Evolutionary conservation across 1,140 invertebrate species (phyloP).

Genomic region (Drosophila ananassae): DNA sequence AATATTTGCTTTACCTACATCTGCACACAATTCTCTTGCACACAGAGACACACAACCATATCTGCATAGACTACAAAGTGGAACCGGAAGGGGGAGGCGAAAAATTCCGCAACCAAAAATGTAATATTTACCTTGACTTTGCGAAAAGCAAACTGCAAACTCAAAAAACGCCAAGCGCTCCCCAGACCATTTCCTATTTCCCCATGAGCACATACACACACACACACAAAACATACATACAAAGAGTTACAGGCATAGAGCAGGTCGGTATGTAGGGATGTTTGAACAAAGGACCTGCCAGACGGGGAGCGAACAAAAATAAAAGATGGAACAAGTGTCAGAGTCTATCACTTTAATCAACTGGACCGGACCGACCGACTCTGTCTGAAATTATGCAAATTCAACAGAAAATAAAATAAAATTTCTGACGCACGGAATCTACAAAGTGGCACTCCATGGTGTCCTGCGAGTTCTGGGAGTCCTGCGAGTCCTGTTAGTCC

Average conservation of each 20-base stretch:
- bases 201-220: constrained; percentile 4
- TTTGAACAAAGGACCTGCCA: constrained; percentile 68
- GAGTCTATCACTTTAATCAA: constrained; percentile 80
- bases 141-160: constrained; percentile 70
- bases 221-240: not conserved
- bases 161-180: constrained; percentile 44
- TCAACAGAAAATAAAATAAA: constrained; percentile 76
- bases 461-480: constrained; percentile 13
- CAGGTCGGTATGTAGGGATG: constrained; percentile 6
- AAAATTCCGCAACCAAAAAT: constrained; percentile 77
- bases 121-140: constrained; percentile 82
- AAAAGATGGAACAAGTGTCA: constrained; percentile 18
- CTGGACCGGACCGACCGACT: constrained; percentile 39
- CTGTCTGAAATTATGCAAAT: constrained; percentile 71
- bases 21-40: constrained; percentile 32
- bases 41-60: constrained; percentile 8
- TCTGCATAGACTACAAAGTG: constrained; percentile 30
- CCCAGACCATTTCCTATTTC: constrained; percentile 20
- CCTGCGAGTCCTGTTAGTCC: too few relatives aligned
- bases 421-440: constrained; percentile 62
- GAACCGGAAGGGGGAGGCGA: constrained; percentile 30
- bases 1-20: constrained; percentile 79
- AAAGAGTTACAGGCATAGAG: constrained; percentile 7
- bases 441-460: constrained; percentile 39
- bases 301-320: constrained; percentile 39